Conservation (phyloP, 1,140 invertebrate genomes). For the Zaprionus africanus region DNA sequence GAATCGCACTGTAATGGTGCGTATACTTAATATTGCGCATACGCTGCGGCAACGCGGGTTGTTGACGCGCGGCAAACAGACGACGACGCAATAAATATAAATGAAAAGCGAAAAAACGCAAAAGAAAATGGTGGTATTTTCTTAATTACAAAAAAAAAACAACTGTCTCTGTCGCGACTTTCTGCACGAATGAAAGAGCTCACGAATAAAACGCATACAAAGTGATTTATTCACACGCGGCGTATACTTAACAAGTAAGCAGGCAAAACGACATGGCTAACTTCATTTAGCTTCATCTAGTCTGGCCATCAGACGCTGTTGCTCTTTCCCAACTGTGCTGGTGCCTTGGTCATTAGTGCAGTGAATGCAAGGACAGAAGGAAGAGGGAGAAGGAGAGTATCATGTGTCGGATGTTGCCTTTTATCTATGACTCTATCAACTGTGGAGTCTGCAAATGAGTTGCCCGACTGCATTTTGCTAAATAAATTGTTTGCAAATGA, state of each 20-base stretch:
- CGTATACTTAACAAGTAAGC: slow-evolving; percentile 19
- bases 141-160: slow-evolving; percentile 36
- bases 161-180: slow-evolving; percentile 1
- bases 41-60: not conserved
- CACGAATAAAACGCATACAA: slow-evolving; percentile 32
- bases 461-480: slow-evolving; percentile 42
- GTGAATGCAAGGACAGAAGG: not conserved
- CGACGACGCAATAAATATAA: slow-evolving; percentile 34
- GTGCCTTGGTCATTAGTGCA: slow-evolving; percentile 49
- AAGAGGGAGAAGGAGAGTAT: not conserved
- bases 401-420: slow-evolving; percentile 20
- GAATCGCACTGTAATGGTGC: slow-evolving; percentile 15
- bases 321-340: not conserved
- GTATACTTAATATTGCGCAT: slow-evolving; percentile 39
- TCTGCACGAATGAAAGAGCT: slow-evolving; percentile 11
- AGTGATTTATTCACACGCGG: slow-evolving; percentile 47
- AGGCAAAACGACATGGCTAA: slow-evolving; percentile 6
- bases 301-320: slow-evolving; percentile 28
- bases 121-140: slow-evolving; percentile 26
- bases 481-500: slow-evolving; percentile 57
- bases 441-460: not conserved
- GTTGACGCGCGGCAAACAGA: slow-evolving; percentile 21
- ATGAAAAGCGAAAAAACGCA: slow-evolving; percentile 18
- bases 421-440: slow-evolving; percentile 17
- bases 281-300: slow-evolving; percentile 21